Evolutionary conservation across 2,797 vertebrate species (phyloP), one percentile per base, ranked within the genome.

Genomic region (Mycteria americana): DNA sequence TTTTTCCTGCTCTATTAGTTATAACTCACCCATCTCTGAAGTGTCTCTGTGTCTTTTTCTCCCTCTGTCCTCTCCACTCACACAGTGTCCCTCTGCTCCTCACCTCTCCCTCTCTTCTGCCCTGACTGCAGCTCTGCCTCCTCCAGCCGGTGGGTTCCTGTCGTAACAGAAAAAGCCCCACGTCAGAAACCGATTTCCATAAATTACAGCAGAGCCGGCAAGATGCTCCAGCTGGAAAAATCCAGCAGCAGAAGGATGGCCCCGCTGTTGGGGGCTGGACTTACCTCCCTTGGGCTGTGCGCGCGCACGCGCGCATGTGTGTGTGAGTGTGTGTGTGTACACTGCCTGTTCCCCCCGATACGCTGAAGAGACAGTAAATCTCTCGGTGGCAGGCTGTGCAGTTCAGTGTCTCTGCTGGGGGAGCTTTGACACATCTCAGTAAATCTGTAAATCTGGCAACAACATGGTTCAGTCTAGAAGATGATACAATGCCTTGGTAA

Each of bases 161-260:
- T 48, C 6, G 80, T 84, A 94, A 87, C 57, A 94, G 74, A 64
- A 87, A 82, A 77, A 93, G 43, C 70, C 80, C 59, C 81, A 60
- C 96, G 92, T 97, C 96, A 97, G 94, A 94, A 95, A 96, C 63
- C 67, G n/a, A 73, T 96, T 95, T 96, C 85, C 96, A 90, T 95
- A 96, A 96, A 96, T 93, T 89, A 93, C 96, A 72, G 97, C 70
- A 63, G 92, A 89, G 92, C 62, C 84, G 54, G 90, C 79, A 70
- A 48, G 94, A 96, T 93, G 68, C 89, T 95, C 89, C 0, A 3
- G 95, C 96, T 96, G 97, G 97, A 97, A 97, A 98, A 97, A 95
- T 93, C 97, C 97, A 95, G 95, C 89, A 72, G 83, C 76, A 68
- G 88, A 28, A 78, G 89, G 82, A 85, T 56, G 94, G 73, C 73